Percentiles rank a stretch among this genome's conserved stretches.
These are phyloP conservation scores for Cosmia pyralina DNA, from an alignment of 2,888 invertebrate genomes.

Conservation along the genomic window DNA sequence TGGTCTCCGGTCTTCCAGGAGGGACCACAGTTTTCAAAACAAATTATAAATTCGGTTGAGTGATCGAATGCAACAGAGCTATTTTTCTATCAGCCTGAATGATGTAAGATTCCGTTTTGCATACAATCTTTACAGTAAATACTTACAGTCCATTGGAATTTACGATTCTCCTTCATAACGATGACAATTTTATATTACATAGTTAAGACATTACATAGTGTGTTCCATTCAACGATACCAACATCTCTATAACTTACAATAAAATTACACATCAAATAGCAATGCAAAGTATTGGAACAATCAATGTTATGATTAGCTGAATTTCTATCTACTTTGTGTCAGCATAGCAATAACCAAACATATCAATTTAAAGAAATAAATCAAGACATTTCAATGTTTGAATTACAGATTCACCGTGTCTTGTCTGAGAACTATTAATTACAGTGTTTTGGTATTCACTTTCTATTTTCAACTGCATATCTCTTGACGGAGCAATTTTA, in stretches of 20 bases:
- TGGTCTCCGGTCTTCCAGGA: too few species aligned
- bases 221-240: not conserved
- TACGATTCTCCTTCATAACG: not conserved
- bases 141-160: not conserved
- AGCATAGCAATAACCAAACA: conserved; percentile 30
- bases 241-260: not conserved
- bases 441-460: conserved; percentile 46
- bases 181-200: not conserved
- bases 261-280: not conserved
- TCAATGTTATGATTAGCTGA: conserved; percentile 3
- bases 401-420: conserved; percentile 36
- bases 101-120: not conserved
- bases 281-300: conserved; percentile 2
- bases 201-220: not conserved
- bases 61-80: not conserved
- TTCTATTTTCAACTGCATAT: conserved; percentile 57
- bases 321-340: conserved; percentile 4
- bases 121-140: not conserved
- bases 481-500: conserved; percentile 34
- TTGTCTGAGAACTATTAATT: conserved; percentile 52
- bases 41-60: too few species aligned
- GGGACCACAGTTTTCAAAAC: too few species aligned
- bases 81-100: not conserved
- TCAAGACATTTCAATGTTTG: conserved; percentile 40
- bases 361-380: conserved; percentile 42